Percentiles rank a stretch among this genome's conserved stretches.
Conservation (phyloP, 2,113 vertebrate genomes). For the Elanus axillaris region DNA sequence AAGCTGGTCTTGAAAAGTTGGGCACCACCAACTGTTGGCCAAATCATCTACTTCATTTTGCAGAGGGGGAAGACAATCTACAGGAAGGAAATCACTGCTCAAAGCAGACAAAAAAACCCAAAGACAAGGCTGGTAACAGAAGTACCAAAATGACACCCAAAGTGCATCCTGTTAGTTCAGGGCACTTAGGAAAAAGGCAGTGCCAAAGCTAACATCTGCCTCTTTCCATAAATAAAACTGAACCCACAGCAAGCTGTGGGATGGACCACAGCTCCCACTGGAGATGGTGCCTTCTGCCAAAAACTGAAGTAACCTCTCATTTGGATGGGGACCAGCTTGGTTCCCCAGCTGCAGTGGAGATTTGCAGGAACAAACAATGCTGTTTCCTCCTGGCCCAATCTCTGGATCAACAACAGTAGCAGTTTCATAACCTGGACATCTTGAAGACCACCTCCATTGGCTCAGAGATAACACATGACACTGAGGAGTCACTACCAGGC, state of each 20-base stretch:
- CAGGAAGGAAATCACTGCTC: not conserved
- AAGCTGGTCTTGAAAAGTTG: not conserved
- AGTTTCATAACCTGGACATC: not conserved
- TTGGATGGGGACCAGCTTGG: not conserved
- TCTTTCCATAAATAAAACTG: not conserved
- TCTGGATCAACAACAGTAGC: not conserved
- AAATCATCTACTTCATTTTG: rapidly evolving
- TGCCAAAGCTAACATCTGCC: not conserved
- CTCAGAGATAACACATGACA: not conserved
- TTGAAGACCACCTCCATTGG: not conserved
- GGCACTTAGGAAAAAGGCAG: not conserved
- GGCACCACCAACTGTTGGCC: not conserved
- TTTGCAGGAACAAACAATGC: not conserved
- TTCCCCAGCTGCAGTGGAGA: not conserved
- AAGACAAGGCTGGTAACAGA: not conserved
- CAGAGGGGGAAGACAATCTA: not conserved
- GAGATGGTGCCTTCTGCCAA: not conserved
- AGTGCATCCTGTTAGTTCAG: not conserved
- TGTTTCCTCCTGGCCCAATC: not conserved
- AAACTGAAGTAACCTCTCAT: not conserved
- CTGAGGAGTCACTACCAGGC: not conserved
- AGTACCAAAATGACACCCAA: not conserved
- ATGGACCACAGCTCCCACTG: not conserved
- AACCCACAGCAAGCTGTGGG: not conserved
- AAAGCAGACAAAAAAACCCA: not conserved